phyloP scores from a whole-genome alignment of 2,888 invertebrate genomes.

The Pantelozetes paolii region DNA sequence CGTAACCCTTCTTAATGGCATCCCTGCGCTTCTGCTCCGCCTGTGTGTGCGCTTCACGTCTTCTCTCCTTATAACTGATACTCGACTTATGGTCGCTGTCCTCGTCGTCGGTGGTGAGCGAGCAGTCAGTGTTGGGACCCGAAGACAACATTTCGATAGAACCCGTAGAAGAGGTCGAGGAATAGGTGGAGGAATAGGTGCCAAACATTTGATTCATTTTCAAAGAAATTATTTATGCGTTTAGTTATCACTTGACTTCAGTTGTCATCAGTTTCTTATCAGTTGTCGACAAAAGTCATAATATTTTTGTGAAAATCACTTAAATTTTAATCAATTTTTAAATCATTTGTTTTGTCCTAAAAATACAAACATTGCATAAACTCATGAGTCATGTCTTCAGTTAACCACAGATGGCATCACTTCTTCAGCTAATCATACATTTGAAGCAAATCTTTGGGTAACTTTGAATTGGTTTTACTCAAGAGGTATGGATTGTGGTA shows the following conservation, averaged over 20 bases:
- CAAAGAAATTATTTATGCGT: background rate
- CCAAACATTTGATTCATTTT: constrained; percentile 6
- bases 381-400: too few relatives aligned
- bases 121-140: constrained; percentile 66
- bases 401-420: background rate
- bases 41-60: constrained; percentile 90
- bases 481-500: too few relatives aligned
- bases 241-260: too few relatives aligned
- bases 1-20: constrained; percentile 95
- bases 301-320: too few relatives aligned
- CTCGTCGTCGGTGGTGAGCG: constrained; percentile 58
- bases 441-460: too few relatives aligned
- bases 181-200: background rate
- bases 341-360: background rate
- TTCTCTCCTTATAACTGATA: constrained; percentile 83
- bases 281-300: too few relatives aligned
- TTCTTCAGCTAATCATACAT: background rate
- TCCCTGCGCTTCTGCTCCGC: constrained; percentile 94
- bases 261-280: too few relatives aligned
- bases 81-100: constrained; percentile 62
- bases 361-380: background rate
- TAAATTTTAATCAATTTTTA: background rate
- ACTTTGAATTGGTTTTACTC: too few relatives aligned
- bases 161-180: background rate
- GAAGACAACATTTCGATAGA: constrained; percentile 64